A percentile compares a stretch with the other conserved stretches of the same genome.
Evolutionary conservation across 2,888 invertebrate genomes (phyloP).

Genomic region (Drosophila stalkeri): DNA sequence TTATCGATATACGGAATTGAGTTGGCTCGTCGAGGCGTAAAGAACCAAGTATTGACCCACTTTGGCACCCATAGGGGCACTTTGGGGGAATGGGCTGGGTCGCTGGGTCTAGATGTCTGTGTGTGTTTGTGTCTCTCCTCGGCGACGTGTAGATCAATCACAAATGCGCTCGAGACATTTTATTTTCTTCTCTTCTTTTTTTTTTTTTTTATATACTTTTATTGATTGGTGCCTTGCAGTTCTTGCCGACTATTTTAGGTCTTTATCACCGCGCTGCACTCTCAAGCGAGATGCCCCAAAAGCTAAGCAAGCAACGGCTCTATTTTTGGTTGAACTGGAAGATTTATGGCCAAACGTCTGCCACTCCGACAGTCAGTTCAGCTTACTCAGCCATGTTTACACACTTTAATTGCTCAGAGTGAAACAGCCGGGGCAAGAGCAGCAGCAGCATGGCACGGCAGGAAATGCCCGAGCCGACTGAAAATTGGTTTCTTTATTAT

Average conservation of each 20-base stretch:
- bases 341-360: slow-evolving; percentile 68
- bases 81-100: slow-evolving; percentile 1
- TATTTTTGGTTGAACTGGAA: slow-evolving; percentile 69
- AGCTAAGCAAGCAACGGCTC: slow-evolving; percentile 33
- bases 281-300: slow-evolving; percentile 22
- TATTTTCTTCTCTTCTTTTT: slow-evolving; percentile 11
- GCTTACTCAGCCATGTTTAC: slow-evolving; percentile 71
- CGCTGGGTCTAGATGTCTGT: background rate
- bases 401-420: slow-evolving; percentile 68
- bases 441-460: slow-evolving; percentile 56
- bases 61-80: slow-evolving; percentile 25
- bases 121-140: slow-evolving; percentile 11
- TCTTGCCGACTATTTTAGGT: slow-evolving; percentile 39
- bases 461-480: slow-evolving; percentile 65
- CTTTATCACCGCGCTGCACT: slow-evolving; percentile 33
- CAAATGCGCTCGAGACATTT: slow-evolving; percentile 32
- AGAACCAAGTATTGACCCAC: slow-evolving; percentile 60
- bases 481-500: slow-evolving; percentile 60
- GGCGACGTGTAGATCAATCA: slow-evolving; percentile 68
- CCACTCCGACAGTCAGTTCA: slow-evolving; percentile 59
- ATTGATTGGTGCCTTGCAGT: slow-evolving; percentile 39
- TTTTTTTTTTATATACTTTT: slow-evolving; percentile 40
- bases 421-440: slow-evolving; percentile 28
- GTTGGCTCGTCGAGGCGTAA: slow-evolving; percentile 44
- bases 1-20: slow-evolving; percentile 45